A percentile compares a stretch with the other conserved stretches of the same genome.
Evolutionary conservation across 2,113 vertebrate genomes (phyloP).

Genomic region (Micromys minutus): DNA sequence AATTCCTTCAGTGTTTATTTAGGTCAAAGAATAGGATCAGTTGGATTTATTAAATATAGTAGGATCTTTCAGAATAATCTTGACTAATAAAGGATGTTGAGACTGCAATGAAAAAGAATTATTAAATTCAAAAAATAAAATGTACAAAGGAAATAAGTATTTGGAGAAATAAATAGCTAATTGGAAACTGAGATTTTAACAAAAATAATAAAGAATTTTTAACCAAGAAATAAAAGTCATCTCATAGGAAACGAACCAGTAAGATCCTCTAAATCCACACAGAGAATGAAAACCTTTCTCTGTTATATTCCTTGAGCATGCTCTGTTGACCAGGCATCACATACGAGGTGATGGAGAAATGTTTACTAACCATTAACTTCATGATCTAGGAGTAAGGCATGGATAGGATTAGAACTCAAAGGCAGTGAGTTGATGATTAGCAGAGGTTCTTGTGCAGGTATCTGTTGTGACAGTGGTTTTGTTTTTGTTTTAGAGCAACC

Average conservation of each 20-base stretch:
- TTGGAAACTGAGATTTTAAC: background rate
- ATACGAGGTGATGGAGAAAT: background rate
- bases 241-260: background rate
- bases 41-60: background rate
- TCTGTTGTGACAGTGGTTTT: background rate
- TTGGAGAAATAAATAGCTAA: background rate
- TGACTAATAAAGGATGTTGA: background rate
- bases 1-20: background rate
- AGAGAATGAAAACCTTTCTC: background rate
- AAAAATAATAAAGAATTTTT: background rate
- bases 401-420: background rate
- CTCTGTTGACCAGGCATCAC: background rate
- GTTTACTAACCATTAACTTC: background rate
- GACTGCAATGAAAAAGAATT: background rate
- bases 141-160: background rate
- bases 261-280: background rate
- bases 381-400: no score
- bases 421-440: background rate
- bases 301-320: background rate
- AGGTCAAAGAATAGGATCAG: background rate
- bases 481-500: background rate
- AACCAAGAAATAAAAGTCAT: background rate
- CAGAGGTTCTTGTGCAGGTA: background rate
- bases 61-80: background rate
- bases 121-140: background rate